A percentile compares a stretch with the other conserved stretches of the same genome.
Conservation (phyloP, 2,113 vertebrate species). For the Cromileptes altivelis region DNA sequence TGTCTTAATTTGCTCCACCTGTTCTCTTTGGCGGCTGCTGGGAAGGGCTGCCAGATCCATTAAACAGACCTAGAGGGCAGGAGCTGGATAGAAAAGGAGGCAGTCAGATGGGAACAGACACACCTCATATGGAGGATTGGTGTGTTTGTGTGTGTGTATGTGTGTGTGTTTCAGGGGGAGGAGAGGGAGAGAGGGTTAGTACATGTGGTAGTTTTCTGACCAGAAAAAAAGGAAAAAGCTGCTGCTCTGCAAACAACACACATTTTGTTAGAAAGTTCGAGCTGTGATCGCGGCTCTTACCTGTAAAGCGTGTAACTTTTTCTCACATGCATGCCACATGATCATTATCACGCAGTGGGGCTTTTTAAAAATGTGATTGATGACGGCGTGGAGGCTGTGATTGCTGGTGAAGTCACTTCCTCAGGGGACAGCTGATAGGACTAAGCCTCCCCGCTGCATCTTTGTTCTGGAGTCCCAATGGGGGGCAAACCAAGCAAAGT, state of each 20-base stretch:
- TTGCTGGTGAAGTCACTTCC: slow-evolving; percentile 62
- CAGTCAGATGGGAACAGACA: slow-evolving; percentile 81
- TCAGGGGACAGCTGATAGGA: slow-evolving; percentile 61
- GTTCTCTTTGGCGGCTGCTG: slow-evolving; percentile 80
- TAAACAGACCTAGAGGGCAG: slow-evolving; percentile 87
- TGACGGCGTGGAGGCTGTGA: slow-evolving; percentile 36
- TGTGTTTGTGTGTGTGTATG: slow-evolving; percentile 48
- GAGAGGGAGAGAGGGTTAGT: not conserved
- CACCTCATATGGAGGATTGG: slow-evolving; percentile 68
- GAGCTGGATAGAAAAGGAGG: slow-evolving; percentile 69
- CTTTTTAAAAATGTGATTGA: slow-evolving; percentile 56
- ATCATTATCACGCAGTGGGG: slow-evolving; percentile 44
- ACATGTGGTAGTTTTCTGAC: not conserved
- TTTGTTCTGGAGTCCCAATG: slow-evolving; percentile 70
- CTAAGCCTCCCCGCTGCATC: slow-evolving; percentile 69
- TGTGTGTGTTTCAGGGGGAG: not conserved
- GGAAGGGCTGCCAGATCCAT: slow-evolving; percentile 88
- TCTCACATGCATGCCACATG: slow-evolving; percentile 22
- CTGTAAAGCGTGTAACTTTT: slow-evolving; percentile 23
- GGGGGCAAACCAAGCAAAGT: slow-evolving; percentile 75
- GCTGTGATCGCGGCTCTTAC: slow-evolving; percentile 10
- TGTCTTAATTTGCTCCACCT: slow-evolving; percentile 87
- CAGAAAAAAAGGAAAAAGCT: slow-evolving; percentile 30
- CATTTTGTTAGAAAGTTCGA: slow-evolving; percentile 17
- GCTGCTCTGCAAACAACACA: slow-evolving; percentile 45